Evolutionary conservation across 2,888 invertebrate genomes (phyloP).

Genomic region (Deilephila porcellus): DNA sequence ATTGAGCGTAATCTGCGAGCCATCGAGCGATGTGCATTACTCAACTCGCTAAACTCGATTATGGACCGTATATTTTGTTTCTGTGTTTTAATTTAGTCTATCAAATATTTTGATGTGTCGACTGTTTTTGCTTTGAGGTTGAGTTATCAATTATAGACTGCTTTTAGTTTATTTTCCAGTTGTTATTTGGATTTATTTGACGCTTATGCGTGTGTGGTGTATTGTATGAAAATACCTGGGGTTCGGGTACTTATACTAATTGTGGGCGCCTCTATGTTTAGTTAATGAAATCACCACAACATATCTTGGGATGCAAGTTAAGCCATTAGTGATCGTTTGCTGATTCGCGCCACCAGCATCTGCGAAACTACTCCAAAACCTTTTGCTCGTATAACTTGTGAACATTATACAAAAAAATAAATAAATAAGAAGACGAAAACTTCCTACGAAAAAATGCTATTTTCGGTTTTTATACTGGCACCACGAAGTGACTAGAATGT

Average conservation of each 20-base stretch:
- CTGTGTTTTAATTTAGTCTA: constrained; percentile 56
- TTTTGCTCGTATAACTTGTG: too few species aligned
- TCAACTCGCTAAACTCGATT: constrained; percentile 67
- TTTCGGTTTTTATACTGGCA: too few species aligned
- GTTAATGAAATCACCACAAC: too few species aligned
- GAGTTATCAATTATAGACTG: neutral
- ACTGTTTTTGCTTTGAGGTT: constrained; percentile 21
- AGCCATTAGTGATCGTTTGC: too few species aligned
- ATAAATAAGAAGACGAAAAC: too few species aligned
- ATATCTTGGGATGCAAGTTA: too few species aligned
- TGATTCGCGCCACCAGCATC: too few species aligned
- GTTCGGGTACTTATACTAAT: neutral
- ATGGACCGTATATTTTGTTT: constrained; percentile 55
- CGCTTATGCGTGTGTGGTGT: neutral
- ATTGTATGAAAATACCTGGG: too few species aligned
- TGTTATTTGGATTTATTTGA: neutral
- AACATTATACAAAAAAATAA: too few species aligned
- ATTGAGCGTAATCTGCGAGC: constrained; percentile 77
- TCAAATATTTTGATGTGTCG: constrained; percentile 16
- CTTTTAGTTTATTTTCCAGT: neutral
- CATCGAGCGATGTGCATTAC: constrained; percentile 74
- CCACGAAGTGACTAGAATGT: too few species aligned
- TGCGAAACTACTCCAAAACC: too few species aligned
- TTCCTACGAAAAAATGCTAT: too few species aligned
- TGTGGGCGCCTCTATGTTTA: neutral